A percentile compares a stretch with the other conserved stretches of the same genome.
These are phyloP conservation scores for Ditula angustiorana DNA, from an alignment of 2,888 invertebrate species.

Conservation along the genomic window DNA sequence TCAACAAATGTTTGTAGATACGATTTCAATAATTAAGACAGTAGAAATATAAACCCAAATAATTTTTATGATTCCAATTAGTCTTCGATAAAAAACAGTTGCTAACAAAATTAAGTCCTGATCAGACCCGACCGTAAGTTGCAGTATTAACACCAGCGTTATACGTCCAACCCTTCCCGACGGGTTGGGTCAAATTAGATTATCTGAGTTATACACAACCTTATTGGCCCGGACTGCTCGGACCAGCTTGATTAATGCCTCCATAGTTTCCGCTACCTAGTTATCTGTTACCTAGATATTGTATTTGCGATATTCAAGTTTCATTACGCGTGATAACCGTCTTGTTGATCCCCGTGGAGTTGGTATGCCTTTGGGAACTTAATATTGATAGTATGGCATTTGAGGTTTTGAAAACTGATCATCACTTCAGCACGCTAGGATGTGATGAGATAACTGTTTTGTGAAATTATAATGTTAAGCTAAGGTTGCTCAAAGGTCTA, in stretches of 20 bases:
- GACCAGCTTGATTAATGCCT: slow-evolving; percentile 66
- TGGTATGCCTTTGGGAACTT: background rate
- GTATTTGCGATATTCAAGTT: slow-evolving; percentile 40
- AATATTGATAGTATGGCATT: background rate
- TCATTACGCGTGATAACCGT: slow-evolving; percentile 22
- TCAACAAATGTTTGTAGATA: too few relatives aligned
- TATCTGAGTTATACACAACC: slow-evolving; percentile 69
- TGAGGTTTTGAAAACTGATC: background rate
- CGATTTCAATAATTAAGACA: too few relatives aligned
- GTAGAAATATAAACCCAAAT: too few relatives aligned
- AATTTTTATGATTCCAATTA: too few relatives aligned
- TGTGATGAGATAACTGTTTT: too few relatives aligned
- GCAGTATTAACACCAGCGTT: slow-evolving; percentile 50
- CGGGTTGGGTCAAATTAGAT: slow-evolving; percentile 66
- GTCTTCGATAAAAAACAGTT: slow-evolving; percentile 24
- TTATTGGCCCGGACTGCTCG: slow-evolving; percentile 67
- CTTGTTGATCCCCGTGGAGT: background rate
- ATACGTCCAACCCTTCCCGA: slow-evolving; percentile 65
- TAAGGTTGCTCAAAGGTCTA: too few relatives aligned
- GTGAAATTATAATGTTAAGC: too few relatives aligned
- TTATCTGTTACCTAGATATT: slow-evolving; percentile 45
- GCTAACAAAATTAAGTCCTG: slow-evolving; percentile 31
- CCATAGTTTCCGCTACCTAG: slow-evolving; percentile 57
- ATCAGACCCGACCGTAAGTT: slow-evolving; percentile 26
- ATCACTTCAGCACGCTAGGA: too few relatives aligned